Evolutionary conservation across 2,113 vertebrate species (phyloP).

Genomic region (Cricetomys ansorgei): DNA sequence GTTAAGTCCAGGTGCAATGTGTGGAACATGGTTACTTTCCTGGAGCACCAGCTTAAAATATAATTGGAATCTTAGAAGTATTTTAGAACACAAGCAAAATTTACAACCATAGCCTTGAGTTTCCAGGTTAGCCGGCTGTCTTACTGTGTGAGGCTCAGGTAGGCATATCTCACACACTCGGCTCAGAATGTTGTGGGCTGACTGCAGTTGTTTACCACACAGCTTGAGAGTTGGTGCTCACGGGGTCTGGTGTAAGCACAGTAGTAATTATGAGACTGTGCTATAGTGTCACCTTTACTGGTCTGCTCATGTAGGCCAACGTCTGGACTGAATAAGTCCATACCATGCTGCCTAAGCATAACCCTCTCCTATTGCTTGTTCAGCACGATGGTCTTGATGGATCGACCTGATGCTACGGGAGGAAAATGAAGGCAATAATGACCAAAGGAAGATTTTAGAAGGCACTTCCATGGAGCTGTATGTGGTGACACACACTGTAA

Average conservation of each 20-base stretch:
- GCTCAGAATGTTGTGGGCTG: neutral
- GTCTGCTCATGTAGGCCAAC: neutral
- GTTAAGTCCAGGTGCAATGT: neutral
- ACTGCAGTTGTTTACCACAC: neutral
- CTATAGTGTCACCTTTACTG: neutral
- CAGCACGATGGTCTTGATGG: neutral
- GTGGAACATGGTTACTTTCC: conserved; percentile 16
- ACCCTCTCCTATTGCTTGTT: neutral
- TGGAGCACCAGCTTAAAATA: neutral
- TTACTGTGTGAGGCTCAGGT: neutral
- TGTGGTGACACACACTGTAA: neutral
- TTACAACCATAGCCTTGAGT: neutral
- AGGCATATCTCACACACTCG: neutral
- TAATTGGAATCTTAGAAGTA: neutral
- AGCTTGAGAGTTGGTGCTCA: neutral
- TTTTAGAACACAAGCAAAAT: conserved; percentile 33
- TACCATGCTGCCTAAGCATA: neutral
- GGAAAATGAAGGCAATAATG: neutral
- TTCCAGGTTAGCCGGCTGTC: neutral
- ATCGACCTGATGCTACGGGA: neutral
- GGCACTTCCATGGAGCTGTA: neutral
- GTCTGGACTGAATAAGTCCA: neutral
- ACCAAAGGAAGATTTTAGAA: neutral
- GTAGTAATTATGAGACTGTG: neutral
- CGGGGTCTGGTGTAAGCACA: neutral